Percentiles rank a stretch among this genome's conserved stretches.
These are phyloP conservation scores for Myodes glareolus DNA, from an alignment of 2,113 vertebrate species.

Conservation along the genomic window DNA sequence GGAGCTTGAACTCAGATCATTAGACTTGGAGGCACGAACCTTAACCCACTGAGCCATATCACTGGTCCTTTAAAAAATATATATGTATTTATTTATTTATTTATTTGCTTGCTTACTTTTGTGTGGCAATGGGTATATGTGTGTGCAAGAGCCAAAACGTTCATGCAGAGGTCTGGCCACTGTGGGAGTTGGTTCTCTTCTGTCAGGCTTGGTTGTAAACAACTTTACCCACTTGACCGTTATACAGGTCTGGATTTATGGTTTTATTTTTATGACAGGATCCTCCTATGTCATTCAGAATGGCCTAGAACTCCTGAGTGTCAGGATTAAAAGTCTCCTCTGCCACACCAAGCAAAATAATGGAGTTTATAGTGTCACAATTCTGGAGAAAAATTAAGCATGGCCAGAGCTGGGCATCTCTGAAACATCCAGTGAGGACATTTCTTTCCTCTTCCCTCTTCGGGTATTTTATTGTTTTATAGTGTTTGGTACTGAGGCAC, in stretches of 20 bases:
- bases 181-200: not conserved
- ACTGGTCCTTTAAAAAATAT: not conserved
- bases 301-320: not conserved
- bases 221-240: not conserved
- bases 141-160: not conserved
- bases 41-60: not conserved
- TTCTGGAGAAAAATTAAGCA: not conserved
- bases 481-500: not conserved
- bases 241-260: not conserved
- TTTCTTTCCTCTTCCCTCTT: not conserved
- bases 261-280: not conserved
- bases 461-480: not conserved
- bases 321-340: not conserved
- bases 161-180: not conserved
- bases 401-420: not conserved
- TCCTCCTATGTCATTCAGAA: not conserved
- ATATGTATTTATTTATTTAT: not conserved
- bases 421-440: not conserved
- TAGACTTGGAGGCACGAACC: not conserved
- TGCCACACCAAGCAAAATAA: not conserved
- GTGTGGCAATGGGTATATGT: not conserved
- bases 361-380: not conserved
- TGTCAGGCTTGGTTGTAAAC: not conserved
- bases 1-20: not conserved
- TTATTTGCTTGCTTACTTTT: not conserved